phyloP scores from a whole-genome alignment of 2,113 vertebrate species.

The Helogale parvula region DNA sequence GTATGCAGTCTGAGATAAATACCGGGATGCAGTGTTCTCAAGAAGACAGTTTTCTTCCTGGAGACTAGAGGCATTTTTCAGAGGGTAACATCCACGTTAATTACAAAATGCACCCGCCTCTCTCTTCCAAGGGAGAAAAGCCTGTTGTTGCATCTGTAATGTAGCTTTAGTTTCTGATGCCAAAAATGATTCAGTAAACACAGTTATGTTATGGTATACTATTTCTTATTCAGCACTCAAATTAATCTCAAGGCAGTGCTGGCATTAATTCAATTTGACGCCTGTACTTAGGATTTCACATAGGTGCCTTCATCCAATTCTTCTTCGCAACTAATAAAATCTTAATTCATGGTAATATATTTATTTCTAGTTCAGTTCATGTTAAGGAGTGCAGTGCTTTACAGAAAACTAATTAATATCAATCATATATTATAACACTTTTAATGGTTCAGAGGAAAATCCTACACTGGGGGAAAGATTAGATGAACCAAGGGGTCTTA shows the following conservation, averaged over 20 bases:
- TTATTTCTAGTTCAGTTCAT: slow-evolving; percentile 87
- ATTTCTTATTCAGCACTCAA: slow-evolving; percentile 86
- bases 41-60: slow-evolving; percentile 46
- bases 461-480: slow-evolving; percentile 60
- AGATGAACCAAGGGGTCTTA: slow-evolving; percentile 66
- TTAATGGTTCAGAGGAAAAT: slow-evolving; percentile 73
- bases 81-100: slow-evolving; percentile 79
- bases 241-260: slow-evolving; percentile 85
- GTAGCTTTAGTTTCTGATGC: slow-evolving; percentile 82
- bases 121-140: slow-evolving; percentile 80
- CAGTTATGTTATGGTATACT: slow-evolving; percentile 82
- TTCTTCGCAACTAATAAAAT: slow-evolving; percentile 85
- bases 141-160: slow-evolving; percentile 83
- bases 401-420: slow-evolving; percentile 87
- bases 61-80: slow-evolving; percentile 74
- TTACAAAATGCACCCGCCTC: slow-evolving; percentile 80
- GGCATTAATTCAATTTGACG: slow-evolving; percentile 85
- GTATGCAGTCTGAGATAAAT: not conserved
- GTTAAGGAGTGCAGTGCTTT: slow-evolving; percentile 82
- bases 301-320: slow-evolving; percentile 83
- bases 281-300: slow-evolving; percentile 83
- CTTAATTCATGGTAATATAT: slow-evolving; percentile 86
- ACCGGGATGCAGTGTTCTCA: not conserved
- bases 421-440: slow-evolving; percentile 83
- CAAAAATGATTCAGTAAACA: slow-evolving; percentile 86